phyloP scores from a whole-genome alignment of 1,140 invertebrate species.

The Teleogryllus occipitalis region DNA sequence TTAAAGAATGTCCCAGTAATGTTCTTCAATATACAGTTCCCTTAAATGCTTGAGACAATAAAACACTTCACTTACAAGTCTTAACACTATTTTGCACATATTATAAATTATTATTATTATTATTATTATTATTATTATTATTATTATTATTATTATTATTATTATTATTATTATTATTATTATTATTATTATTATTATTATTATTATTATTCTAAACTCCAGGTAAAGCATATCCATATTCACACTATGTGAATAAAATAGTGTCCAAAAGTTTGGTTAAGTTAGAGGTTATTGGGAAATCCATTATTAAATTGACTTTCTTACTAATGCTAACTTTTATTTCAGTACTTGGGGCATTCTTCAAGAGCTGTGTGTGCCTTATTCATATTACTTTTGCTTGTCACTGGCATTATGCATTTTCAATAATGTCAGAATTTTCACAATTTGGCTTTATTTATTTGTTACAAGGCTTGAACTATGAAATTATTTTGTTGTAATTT shows the following conservation, averaged over 20 bases:
- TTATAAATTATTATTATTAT: background rate
- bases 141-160: too few relatives aligned
- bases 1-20: background rate
- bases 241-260: too few relatives aligned
- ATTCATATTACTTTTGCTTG: background rate
- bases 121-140: too few relatives aligned
- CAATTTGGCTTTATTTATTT: background rate
- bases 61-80: background rate
- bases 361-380: background rate
- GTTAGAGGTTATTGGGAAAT: too few relatives aligned
- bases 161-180: too few relatives aligned
- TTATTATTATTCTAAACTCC: background rate
- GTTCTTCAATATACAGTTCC: background rate
- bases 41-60: background rate
- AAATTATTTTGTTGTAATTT: background rate
- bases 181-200: too few relatives aligned
- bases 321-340: background rate
- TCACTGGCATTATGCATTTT: background rate
- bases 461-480: background rate
- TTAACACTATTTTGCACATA: background rate
- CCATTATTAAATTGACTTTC: too few relatives aligned
- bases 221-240: background rate
- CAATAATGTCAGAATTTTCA: background rate
- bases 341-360: constrained; percentile 3
- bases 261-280: too few relatives aligned